Conservation (phyloP, 2,797 vertebrate genomes). For the Stomatorhinus walkeri region DNA sequence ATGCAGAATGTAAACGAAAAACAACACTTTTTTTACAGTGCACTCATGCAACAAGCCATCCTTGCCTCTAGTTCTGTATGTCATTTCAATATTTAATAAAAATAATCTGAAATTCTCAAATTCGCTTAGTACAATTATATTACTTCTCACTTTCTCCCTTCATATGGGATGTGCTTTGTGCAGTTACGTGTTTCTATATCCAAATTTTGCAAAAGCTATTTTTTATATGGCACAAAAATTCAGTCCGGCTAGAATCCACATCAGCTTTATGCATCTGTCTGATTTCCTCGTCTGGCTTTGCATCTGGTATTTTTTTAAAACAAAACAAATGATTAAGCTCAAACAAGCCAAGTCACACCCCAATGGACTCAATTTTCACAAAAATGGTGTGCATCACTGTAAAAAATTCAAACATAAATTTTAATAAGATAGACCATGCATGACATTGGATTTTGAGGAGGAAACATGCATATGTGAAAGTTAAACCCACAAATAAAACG, state of each 20-base stretch:
- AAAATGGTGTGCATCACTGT: slow-evolving; percentile 18
- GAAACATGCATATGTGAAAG: background rate
- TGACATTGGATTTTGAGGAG: slow-evolving; percentile 15
- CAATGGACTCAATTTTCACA: slow-evolving; percentile 11
- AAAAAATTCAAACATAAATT: slow-evolving; percentile 7
- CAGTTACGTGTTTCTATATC: background rate
- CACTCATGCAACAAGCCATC: background rate
- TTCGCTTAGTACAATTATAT: background rate
- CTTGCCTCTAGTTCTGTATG: background rate
- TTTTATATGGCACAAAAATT: background rate
- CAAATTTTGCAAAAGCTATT: background rate
- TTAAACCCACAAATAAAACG: background rate
- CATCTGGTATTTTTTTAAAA: slow-evolving; percentile 13
- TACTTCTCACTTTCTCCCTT: background rate
- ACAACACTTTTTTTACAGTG: slow-evolving; percentile 3
- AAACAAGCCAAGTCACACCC: slow-evolving; percentile 10
- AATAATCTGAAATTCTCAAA: background rate
- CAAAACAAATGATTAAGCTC: background rate
- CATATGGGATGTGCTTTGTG: background rate
- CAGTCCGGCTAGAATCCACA: background rate
- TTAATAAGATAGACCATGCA: slow-evolving; percentile 20
- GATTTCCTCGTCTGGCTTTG: background rate
- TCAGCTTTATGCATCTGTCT: background rate
- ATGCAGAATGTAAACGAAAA: background rate
- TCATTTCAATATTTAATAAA: slow-evolving; percentile 11